phyloP scores from a whole-genome alignment of 2,113 vertebrate species.

The Crocuta crocuta region DNA sequence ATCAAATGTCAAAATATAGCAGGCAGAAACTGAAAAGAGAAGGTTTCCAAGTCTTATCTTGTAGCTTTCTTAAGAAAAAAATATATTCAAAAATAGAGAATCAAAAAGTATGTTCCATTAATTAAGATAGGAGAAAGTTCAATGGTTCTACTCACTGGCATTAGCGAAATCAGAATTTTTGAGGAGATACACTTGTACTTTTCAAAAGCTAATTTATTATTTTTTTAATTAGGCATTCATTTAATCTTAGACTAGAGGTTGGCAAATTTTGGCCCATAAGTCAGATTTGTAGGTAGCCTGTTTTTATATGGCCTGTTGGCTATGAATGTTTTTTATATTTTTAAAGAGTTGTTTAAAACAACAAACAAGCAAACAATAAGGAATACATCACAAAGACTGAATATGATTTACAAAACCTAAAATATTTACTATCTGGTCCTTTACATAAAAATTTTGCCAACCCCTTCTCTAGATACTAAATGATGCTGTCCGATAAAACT shows the following conservation, averaged over 20 bases:
- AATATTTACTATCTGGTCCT: neutral
- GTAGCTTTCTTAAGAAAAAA: neutral
- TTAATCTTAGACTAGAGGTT: neutral
- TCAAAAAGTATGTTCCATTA: neutral
- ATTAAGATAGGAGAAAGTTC: neutral
- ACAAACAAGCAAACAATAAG: neutral
- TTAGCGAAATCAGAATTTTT: neutral
- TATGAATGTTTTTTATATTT: neutral
- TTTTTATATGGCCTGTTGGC: neutral
- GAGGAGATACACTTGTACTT: neutral
- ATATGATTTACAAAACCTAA: neutral
- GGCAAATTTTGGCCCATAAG: neutral
- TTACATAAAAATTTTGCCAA: neutral
- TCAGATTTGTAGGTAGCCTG: neutral
- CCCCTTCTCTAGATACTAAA: neutral
- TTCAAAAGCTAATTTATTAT: neutral
- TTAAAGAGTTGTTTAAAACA: neutral
- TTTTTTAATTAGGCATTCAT: neutral
- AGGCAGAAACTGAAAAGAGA: neutral
- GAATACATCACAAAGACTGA: neutral
- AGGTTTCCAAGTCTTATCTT: neutral
- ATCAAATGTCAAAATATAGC: neutral
- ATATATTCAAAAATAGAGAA: neutral
- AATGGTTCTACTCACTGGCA: neutral
- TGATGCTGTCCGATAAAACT: neutral